Evolutionary conservation across 2,888 invertebrate species (phyloP), one percentile per base, ranked within the genome.

Genomic region (Dorcus parallelipipedus): DNA sequence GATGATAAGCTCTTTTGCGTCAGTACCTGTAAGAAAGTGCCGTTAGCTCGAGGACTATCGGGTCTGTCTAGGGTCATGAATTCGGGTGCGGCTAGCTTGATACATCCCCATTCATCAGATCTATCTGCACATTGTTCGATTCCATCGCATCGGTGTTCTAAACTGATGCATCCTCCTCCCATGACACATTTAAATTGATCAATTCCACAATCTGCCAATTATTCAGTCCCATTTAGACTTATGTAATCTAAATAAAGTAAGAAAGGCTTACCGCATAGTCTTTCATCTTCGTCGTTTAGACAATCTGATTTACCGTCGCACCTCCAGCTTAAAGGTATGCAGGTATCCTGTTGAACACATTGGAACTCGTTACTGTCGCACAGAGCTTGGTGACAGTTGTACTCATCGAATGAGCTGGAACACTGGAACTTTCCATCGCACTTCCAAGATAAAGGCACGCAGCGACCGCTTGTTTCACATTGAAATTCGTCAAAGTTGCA

Each of bases 21-120:
- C n/a, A 20, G 49, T 64, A 70, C 68, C 62, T 67, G 51, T 23
- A 71, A 52, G 38, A 59, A 63, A 48, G 57, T 47, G 33, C 33
- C 47, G 20, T 49, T 54, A 9, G 23, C 49, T 8, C 41, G 38
- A 17, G 64, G 64, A 14, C 63, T 64, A 38, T 59, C 56, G 42
- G 56, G 55, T 33, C 26, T 33, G 9, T 52, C 60, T 41, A 60
- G 64, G 38, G 50, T 54, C 26, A 62, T 63, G 14, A n/a, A 45
- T 14, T 38, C 57, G 5, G 47, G 33, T 8, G 9, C 8, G 17
- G 60, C 60, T 26, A 70, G 59, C 48, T 67, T 64, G 9, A 75
- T 65, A 65, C 86, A 87, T 52, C 80, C 76, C 83, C 84, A 85
- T 74, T 87, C 86, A 67, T 87, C 87, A 2, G 85, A 86, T 58